A percentile compares a stretch with the other conserved stretches of the same genome.
Conservation (phyloP, 2,888 invertebrate genomes). For the Cyclophora punctaria region DNA sequence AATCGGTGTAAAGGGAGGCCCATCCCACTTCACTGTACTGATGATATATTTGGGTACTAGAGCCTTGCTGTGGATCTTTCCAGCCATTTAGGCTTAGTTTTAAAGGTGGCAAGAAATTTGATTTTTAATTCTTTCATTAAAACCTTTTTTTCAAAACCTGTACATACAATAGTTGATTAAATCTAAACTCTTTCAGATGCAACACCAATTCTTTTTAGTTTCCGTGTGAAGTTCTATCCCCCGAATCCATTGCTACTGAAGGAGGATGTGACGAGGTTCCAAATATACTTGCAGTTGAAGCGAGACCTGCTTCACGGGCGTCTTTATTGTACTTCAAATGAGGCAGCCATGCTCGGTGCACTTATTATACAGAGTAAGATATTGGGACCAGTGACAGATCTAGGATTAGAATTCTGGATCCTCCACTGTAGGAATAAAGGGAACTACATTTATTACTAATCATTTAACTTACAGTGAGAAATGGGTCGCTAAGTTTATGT, state of each 20-base stretch:
- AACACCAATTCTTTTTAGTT: conserved; percentile 93
- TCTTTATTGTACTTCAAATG: conserved; percentile 91
- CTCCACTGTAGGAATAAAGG: too few species aligned
- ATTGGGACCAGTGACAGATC: not conserved
- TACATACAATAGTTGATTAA: not conserved
- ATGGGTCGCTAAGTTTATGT: too few species aligned
- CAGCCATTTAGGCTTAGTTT: too few species aligned
- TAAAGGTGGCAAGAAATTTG: too few species aligned
- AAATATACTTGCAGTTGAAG: conserved; percentile 94
- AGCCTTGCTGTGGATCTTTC: too few species aligned
- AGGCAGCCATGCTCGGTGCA: conserved; percentile 92
- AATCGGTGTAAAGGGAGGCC: too few species aligned
- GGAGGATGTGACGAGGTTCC: conserved; percentile 96
- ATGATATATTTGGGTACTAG: too few species aligned
- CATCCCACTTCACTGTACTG: too few species aligned
- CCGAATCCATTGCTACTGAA: conserved; percentile 94
- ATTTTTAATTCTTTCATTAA: too few species aligned
- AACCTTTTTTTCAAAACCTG: conserved; percentile 1
- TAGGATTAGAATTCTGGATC: too few species aligned
- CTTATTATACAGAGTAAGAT: conserved; percentile 92
- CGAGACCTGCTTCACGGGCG: conserved; percentile 96
- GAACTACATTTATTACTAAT: too few species aligned
- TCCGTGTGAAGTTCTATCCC: conserved; percentile 98
- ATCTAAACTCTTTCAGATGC: conserved; percentile 78
- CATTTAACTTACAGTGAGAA: too few species aligned